Base-by-base conservation (phyloP, 2,797 vertebrate genomes). In the Danionella dracula region DNA sequence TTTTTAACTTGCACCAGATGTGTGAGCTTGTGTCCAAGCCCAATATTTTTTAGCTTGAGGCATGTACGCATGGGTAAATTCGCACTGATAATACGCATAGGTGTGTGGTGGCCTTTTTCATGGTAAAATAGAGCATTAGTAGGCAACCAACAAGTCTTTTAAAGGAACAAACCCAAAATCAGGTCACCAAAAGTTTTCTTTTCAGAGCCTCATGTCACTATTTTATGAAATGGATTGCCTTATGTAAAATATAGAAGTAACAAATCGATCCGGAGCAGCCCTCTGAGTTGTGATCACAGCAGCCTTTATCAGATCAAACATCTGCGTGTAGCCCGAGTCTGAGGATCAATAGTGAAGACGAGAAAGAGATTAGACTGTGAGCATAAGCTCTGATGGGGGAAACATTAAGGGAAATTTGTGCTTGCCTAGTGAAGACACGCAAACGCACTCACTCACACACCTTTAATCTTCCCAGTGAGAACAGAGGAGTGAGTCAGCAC, bases 391-490 rank as follows among this genome's bases (percentile, higher is more conserved):
- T 35, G 32, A 66, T 35, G 48, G 46, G 23, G 66, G 56, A 54
- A 48, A 62, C 41, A 50, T 68, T 69, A 58, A 40, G 37, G 50
- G 35, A 59, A 54, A 63, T 64, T 50, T 70, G 48, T 74, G 40
- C 58, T 63, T 65, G 67, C 46, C 62, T 55, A 55, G 48, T 70
- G 51, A 68, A 68, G 70, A 41, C 57, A 72, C 41, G 23, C 23
- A 27, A 27, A 27, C 23, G 6, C 23, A 27, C 23, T 27, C n/a
- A n/a, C n/a, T n/a, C n/a, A 69, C 40, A 61, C 35, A 45, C 23
- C 38, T 48, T 66, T 72, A 72, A 72, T 68, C 64, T 66, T 62
- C 21, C 29, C 58, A 1, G 35, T 13, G 68, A 71, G 68, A 45
- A 50, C 17, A 65, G 54, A 50, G 46, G 60, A 49, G 55, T 70